phyloP scores from a whole-genome alignment of 2,888 invertebrate species.

The Trachelus iudaicus region DNA sequence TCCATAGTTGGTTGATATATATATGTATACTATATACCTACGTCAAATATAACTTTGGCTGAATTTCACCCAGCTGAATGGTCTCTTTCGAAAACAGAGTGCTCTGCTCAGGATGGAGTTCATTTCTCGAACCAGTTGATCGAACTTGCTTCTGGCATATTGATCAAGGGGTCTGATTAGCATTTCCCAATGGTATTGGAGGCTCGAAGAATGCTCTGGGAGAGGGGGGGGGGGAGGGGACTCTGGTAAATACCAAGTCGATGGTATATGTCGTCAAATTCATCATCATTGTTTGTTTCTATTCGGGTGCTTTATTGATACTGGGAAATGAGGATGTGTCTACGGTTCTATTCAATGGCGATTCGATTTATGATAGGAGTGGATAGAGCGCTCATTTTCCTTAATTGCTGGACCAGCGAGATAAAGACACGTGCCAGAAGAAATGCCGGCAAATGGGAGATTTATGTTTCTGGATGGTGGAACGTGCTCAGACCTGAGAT shows the following conservation, averaged over 20 bases:
- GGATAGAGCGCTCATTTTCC: not conserved
- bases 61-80: not conserved
- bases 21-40: not conserved
- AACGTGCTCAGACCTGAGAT: not conserved
- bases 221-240: not conserved
- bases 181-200: conserved; percentile 3
- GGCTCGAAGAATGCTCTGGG: not conserved
- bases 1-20: not conserved
- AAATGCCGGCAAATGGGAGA: not conserved
- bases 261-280: not conserved
- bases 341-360: not conserved
- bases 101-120: not conserved
- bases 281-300: not conserved
- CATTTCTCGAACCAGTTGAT: not conserved
- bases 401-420: not conserved
- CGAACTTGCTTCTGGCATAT: conserved; percentile 9
- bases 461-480: not conserved
- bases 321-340: not conserved
- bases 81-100: not conserved
- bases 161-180: conserved; percentile 17
- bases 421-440: not conserved
- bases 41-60: not conserved
- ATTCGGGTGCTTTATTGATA: not conserved
- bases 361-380: not conserved
- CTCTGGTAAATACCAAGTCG: not conserved